These are phyloP conservation scores for Unio pictorum DNA, from an alignment of 2,888 invertebrate species.

Conservation along the genomic window DNA sequence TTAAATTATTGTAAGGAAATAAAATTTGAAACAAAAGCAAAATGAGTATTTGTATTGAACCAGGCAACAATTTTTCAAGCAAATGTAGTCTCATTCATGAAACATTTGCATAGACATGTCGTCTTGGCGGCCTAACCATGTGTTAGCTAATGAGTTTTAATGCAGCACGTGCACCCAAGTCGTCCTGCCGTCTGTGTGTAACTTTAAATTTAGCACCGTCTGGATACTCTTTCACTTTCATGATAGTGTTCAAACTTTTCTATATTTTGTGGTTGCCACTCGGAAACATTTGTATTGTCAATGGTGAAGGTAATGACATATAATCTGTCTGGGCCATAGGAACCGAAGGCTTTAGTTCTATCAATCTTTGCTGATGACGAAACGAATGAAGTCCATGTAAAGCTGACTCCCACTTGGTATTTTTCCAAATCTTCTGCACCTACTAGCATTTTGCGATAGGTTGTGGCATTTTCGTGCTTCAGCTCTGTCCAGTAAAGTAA, in stretches of 20 bases:
- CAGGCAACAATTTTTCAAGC: too few relatives aligned
- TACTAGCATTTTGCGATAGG: constrained; percentile 20
- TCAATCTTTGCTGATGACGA: constrained; percentile 14
- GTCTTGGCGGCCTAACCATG: neutral
- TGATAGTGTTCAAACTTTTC: constrained; percentile 9
- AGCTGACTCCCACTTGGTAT: constrained; percentile 14
- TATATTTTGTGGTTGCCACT: constrained; percentile 16
- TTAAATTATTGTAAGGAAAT: too few relatives aligned
- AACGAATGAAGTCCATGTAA: constrained; percentile 20
- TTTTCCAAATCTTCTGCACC: constrained; percentile 4
- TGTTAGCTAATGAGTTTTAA: too few relatives aligned
- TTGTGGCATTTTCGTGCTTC: constrained; percentile 8
- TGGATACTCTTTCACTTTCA: constrained; percentile 22
- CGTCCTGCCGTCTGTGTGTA: neutral
- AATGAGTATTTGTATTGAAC: too few relatives aligned
- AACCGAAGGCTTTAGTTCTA: constrained; percentile 14
- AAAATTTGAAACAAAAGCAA: too few relatives aligned
- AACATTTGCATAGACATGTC: too few relatives aligned
- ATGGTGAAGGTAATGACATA: neutral
- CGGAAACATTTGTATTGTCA: neutral
- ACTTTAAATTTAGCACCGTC: constrained; percentile 11
- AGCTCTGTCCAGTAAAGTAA: constrained; percentile 14
- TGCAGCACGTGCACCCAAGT: too few relatives aligned
- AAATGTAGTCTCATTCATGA: too few relatives aligned
- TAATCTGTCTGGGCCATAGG: constrained; percentile 8